Conservation (phyloP, 1,140 invertebrate genomes). For the Anagrus nilaparvatae region DNA sequence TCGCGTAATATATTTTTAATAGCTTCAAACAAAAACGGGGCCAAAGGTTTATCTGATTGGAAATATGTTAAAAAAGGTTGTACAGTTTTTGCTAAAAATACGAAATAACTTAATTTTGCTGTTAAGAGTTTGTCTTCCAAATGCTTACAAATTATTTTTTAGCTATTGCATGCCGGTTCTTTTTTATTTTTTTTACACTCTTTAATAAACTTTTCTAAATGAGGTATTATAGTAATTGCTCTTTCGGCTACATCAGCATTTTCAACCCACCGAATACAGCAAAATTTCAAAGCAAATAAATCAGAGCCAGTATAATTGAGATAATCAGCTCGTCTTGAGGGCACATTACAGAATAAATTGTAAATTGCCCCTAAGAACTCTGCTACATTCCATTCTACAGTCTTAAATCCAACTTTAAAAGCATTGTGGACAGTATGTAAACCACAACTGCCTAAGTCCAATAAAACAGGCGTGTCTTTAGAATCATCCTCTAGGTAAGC, state of each 20-base stretch:
- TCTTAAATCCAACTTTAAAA: constrained; percentile 20
- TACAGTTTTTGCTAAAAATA: constrained; percentile 11
- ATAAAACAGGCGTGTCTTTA: too few species aligned
- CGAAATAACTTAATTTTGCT: constrained; percentile 19
- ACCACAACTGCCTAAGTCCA: constrained; percentile 20
- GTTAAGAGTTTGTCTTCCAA: constrained; percentile 14
- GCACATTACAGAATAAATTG: constrained; percentile 16
- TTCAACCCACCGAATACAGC: constrained; percentile 19
- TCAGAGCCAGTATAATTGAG: constrained; percentile 10
- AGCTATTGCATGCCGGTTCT: constrained; percentile 9
- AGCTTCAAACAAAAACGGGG: constrained; percentile 15
- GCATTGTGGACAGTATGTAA: constrained; percentile 19
- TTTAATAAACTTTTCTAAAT: constrained; percentile 11
- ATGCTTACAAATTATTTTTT: constrained; percentile 3
- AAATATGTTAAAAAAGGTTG: constrained; percentile 19
- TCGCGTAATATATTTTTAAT: constrained; percentile 4
- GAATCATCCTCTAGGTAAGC: too few species aligned
- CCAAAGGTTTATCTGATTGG: constrained; percentile 14
- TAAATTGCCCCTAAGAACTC: constrained; percentile 16
- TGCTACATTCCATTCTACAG: constrained; percentile 17
- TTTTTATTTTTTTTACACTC: constrained; percentile 7
- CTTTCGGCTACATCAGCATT: constrained; percentile 17
- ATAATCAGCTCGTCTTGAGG: constrained; percentile 15
- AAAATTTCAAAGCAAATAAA: constrained; percentile 22
- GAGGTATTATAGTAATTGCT: constrained; percentile 16